A percentile compares a stretch with the other conserved stretches of the same genome.
phyloP scores from a whole-genome alignment of 2,113 vertebrate genomes.

The Aramus guarauna region DNA sequence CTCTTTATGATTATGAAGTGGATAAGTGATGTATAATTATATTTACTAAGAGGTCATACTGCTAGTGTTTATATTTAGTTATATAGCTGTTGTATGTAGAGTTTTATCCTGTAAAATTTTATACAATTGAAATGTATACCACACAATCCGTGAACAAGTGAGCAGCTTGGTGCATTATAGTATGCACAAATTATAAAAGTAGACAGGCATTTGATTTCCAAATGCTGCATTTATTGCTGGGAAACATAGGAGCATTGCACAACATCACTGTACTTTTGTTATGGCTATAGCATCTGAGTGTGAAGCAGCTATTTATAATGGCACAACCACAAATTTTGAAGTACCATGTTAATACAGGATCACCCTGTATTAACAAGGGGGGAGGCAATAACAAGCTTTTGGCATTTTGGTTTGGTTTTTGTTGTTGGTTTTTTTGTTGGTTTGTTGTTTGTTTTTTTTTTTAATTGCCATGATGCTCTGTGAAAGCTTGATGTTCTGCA shows the following conservation, averaged over 20 bases:
- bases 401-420: neutral
- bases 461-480: neutral
- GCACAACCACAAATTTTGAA: neutral
- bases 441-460: neutral
- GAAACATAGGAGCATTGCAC: neutral
- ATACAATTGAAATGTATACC: neutral
- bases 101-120: neutral
- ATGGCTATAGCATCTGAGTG: neutral
- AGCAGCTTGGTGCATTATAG: neutral
- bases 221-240: neutral
- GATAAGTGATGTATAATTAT: neutral
- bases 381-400: rapidly evolving
- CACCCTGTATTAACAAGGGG: neutral
- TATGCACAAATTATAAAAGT: neutral
- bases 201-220: neutral
- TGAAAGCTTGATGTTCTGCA: neutral
- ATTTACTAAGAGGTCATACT: neutral
- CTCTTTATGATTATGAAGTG: neutral
- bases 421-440: neutral
- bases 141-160: neutral
- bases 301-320: neutral
- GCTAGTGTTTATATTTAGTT: neutral
- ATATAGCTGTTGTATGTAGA: neutral
- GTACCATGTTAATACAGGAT: neutral
- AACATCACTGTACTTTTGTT: neutral